These are phyloP conservation scores for Coranthus polyacanthus DNA, from an alignment of 2,797 vertebrate genomes.

Conservation along the genomic window DNA sequence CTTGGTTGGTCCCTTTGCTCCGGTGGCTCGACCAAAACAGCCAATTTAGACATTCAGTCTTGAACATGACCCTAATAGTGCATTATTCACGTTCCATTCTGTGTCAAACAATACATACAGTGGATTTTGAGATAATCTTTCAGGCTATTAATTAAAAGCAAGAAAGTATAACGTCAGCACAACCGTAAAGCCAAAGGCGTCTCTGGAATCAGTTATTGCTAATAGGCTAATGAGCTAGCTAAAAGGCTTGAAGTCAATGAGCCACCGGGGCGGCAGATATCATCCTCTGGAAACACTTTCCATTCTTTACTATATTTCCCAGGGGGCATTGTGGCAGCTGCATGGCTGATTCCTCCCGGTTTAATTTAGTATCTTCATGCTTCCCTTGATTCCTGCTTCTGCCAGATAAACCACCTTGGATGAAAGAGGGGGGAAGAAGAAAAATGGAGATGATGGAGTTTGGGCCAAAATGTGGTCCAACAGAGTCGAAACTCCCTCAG, in stretches of 20 bases:
- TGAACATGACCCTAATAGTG: slow-evolving; percentile 21
- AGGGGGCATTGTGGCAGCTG: slow-evolving; percentile 75
- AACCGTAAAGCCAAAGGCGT: slow-evolving; percentile 29
- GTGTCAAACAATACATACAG: slow-evolving; percentile 24
- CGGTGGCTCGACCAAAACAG: slow-evolving; percentile 22
- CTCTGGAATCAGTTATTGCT: slow-evolving; percentile 46
- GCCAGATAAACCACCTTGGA: slow-evolving; percentile 64
- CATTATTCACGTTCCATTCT: slow-evolving; percentile 22
- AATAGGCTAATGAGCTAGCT: slow-evolving; percentile 68
- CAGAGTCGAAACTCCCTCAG: background rate
- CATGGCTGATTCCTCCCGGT: slow-evolving; percentile 79
- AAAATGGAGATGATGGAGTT: slow-evolving; percentile 52
- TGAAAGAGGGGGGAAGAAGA: slow-evolving; percentile 29
- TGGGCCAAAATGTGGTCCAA: slow-evolving; percentile 40
- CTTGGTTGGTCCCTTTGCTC: slow-evolving; percentile 35
- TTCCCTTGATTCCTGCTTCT: slow-evolving; percentile 72
- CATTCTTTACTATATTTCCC: slow-evolving; percentile 78
- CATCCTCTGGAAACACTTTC: slow-evolving; percentile 68
- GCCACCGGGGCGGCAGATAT: slow-evolving; percentile 54
- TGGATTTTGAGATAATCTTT: slow-evolving; percentile 31
- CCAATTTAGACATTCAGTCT: background rate
- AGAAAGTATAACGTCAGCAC: slow-evolving; percentile 36
- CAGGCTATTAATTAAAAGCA: slow-evolving; percentile 52
- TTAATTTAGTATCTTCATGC: slow-evolving; percentile 85
- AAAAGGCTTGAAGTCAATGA: slow-evolving; percentile 68